Base-by-base conservation (phyloP, 2,113 vertebrate genomes). In the Chaetodon trifascialis region DNA sequence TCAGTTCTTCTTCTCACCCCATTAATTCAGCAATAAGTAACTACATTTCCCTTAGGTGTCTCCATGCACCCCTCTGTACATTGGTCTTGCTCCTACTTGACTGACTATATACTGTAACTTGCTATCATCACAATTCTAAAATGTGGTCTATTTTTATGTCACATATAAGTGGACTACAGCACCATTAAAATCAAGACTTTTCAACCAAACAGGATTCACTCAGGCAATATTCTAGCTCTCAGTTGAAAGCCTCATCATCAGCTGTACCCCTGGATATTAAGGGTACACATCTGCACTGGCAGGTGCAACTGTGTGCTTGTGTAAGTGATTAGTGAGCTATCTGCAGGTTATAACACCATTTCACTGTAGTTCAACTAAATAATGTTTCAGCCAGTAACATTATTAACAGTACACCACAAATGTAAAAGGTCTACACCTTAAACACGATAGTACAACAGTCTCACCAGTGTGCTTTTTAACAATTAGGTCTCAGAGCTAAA, bases 21-120 rank as follows among this genome's bases (percentile, higher is more conserved):
- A 95, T 95, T 96, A 96, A 93, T 92, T 94, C 86, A 91, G 92
- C 92, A 95, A 95, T 95, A 93, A 96, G 95, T 96, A 95, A 95
- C 95, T 90, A 94, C 86, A 84, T 90, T 89, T 91, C 82, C 94
- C 86, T 68, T 49, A 15, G 36, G 70, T 89, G 80, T 79, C 84
- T 73, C 44, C 71, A 40, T 83, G 78, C 86, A 79, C 82, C 86
- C 66, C 80, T 72, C 72, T 63, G 36, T 79, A 71, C 54, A 75
- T 77, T 25, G 36, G 62, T n/a, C 74, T n/a, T 49, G 10, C 59
- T 76, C 51, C 51, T 47, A 63, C 59, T 49, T 44, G 11, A 55
- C 34, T 38, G 11, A 68, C 5, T 55, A 7, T 42, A 30, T 46
- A 62, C 19, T 44, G 40, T 16, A 17, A 49, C 30, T 17, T 55